Evolutionary conservation across 2,888 invertebrate species (phyloP).

Genomic region (Auanema freiburgensis): DNA sequence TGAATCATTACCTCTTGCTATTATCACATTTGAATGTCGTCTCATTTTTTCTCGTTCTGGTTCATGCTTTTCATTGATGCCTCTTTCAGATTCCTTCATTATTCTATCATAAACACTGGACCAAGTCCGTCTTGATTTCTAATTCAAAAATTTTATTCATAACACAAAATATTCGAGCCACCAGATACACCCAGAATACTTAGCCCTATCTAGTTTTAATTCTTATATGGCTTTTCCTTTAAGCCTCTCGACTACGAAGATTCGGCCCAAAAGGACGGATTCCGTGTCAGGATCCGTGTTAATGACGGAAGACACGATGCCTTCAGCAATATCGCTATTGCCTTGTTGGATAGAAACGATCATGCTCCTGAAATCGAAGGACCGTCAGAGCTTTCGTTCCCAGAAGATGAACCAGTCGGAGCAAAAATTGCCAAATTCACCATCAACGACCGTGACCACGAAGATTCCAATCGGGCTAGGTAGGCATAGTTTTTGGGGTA

Average conservation of each 20-base stretch:
- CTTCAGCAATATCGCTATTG: slow-evolving; percentile 90
- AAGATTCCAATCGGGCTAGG: slow-evolving; percentile 70
- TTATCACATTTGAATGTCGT: too few species aligned
- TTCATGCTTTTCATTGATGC: too few species aligned
- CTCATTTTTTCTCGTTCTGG: too few species aligned
- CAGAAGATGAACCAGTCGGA: slow-evolving; percentile 88
- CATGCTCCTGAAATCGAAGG: slow-evolving; percentile 72
- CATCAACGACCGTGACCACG: slow-evolving; percentile 93
- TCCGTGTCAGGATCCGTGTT: slow-evolving; percentile 80
- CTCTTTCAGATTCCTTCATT: too few species aligned
- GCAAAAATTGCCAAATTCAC: slow-evolving; percentile 88
- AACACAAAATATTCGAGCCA: slow-evolving; percentile 19
- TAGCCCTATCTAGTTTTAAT: slow-evolving; percentile 11
- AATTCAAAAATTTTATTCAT: slow-evolving; percentile 1
- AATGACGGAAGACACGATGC: slow-evolving; percentile 92
- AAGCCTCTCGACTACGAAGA: slow-evolving; percentile 92
- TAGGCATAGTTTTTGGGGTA: slow-evolving; percentile 20
- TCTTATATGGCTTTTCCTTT: slow-evolving; percentile 11
- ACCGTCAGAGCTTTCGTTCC: slow-evolving; percentile 70
- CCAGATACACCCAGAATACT: slow-evolving; percentile 4
- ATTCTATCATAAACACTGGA: too few species aligned
- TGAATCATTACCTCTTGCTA: too few species aligned
- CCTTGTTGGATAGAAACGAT: slow-evolving; percentile 91
- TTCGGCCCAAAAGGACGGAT: slow-evolving; percentile 86
- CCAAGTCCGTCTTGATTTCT: too few species aligned